phyloP scores from a whole-genome alignment of 2,113 vertebrate species.

The Platichthys stellatus region DNA sequence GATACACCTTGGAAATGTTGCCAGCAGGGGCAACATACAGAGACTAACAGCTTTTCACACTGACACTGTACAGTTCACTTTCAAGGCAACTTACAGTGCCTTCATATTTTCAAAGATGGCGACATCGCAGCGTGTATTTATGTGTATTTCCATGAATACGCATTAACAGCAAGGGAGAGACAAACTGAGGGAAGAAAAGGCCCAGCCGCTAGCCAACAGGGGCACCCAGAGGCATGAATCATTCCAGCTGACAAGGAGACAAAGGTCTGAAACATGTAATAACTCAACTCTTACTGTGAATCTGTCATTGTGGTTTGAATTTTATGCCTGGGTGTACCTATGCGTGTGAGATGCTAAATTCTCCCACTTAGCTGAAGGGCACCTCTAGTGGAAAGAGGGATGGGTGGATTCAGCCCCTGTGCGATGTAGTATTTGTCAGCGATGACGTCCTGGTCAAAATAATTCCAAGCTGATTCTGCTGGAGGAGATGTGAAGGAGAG shows the following conservation, averaged over 20 bases:
- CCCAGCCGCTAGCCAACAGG: slow-evolving; percentile 23
- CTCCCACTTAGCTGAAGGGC: slow-evolving; percentile 63
- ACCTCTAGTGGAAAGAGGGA: slow-evolving; percentile 58
- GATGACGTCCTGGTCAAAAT: slow-evolving; percentile 62
- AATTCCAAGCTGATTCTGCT: slow-evolving; percentile 24
- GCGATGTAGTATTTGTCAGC: slow-evolving; percentile 51
- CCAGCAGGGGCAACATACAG: too few relatives aligned
- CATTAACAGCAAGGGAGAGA: slow-evolving; percentile 44
- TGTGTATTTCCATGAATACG: slow-evolving; percentile 45
- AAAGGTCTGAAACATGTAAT: slow-evolving; percentile 73
- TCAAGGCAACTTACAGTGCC: background rate
- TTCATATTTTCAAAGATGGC: slow-evolving; percentile 9
- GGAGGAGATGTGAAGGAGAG: slow-evolving; percentile 17
- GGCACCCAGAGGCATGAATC: slow-evolving; percentile 69
- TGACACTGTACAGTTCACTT: slow-evolving; percentile 1
- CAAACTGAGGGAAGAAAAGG: slow-evolving; percentile 17
- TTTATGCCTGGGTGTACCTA: slow-evolving; percentile 15
- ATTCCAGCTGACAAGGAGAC: slow-evolving; percentile 70
- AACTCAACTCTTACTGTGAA: slow-evolving; percentile 67
- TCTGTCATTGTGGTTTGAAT: slow-evolving; percentile 58
- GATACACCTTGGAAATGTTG: too few relatives aligned
- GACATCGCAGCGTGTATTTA: slow-evolving; percentile 23
- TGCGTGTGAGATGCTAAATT: slow-evolving; percentile 38
- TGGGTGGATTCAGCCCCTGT: slow-evolving; percentile 33
- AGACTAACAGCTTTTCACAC: too few relatives aligned